Conservation (phyloP, 2,797 vertebrate species). For the Heteromormyrus szaboi region DNA sequence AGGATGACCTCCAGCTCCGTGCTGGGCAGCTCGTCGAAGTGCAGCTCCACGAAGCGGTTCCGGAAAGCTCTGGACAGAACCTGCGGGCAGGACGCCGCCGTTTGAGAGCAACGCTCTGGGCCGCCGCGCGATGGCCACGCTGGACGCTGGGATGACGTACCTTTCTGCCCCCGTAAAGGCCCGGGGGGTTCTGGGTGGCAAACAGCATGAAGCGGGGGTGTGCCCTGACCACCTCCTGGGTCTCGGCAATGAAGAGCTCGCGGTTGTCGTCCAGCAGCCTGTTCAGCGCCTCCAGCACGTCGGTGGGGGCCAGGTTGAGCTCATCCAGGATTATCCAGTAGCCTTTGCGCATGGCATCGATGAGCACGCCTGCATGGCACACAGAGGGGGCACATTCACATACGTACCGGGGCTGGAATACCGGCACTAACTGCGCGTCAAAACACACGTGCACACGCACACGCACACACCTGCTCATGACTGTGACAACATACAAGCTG, state of each 20-base stretch:
- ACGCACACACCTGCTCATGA: too few relatives aligned
- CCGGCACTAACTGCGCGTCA: too few relatives aligned
- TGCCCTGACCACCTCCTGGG: slow-evolving; percentile 90
- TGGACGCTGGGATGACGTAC: slow-evolving; percentile 46
- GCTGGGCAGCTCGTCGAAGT: slow-evolving; percentile 90
- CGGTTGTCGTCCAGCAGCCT: slow-evolving; percentile 91
- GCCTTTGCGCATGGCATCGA: slow-evolving; percentile 93
- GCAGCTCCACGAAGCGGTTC: slow-evolving; percentile 93
- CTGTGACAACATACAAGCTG: neutral
- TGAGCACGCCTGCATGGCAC: slow-evolving; percentile 72
- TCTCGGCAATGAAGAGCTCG: slow-evolving; percentile 90
- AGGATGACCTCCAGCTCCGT: slow-evolving; percentile 86
- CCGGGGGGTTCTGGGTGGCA: slow-evolving; percentile 95
- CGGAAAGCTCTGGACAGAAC: slow-evolving; percentile 92
- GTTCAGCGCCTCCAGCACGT: slow-evolving; percentile 94
- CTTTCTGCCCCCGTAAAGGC: slow-evolving; percentile 94
- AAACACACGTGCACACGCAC: too few relatives aligned
- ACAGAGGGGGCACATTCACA: neutral
- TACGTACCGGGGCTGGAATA: neutral
- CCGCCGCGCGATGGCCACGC: neutral
- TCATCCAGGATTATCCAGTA: slow-evolving; percentile 97
- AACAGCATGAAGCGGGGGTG: slow-evolving; percentile 94
- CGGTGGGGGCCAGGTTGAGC: slow-evolving; percentile 90
- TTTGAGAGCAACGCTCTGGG: neutral
- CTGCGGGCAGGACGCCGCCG: slow-evolving; percentile 44